Evolutionary conservation across 2,113 vertebrate species (phyloP).

Genomic region (Crocuta crocuta): DNA sequence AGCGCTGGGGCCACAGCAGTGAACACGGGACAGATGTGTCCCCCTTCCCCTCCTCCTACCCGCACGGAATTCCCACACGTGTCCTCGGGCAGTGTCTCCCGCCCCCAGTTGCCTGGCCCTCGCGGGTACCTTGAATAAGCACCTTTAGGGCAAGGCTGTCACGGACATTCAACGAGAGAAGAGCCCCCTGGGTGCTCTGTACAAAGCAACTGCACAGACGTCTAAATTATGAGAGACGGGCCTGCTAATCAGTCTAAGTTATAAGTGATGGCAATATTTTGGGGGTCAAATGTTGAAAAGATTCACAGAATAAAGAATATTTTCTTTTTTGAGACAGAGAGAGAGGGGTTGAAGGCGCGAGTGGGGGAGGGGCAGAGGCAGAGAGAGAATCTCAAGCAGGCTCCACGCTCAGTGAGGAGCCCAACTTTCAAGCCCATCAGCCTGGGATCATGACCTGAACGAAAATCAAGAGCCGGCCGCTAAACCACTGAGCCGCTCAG

Average conservation of each 20-base stretch:
- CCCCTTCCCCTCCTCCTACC: too few species aligned
- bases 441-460: too few species aligned
- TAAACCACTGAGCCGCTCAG: too few species aligned
- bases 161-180: background rate
- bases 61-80: fast-evolving
- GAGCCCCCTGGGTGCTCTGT: background rate
- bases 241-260: background rate
- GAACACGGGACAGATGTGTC: fast-evolving
- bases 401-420: too few species aligned
- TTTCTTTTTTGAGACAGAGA: background rate
- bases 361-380: too few species aligned
- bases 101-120: background rate
- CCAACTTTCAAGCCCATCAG: too few species aligned
- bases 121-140: fast-evolving
- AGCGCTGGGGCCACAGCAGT: fast-evolving
- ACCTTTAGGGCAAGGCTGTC: fast-evolving
- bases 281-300: background rate
- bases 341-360: too few species aligned
- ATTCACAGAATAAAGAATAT: background rate
- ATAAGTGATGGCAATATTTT: background rate
- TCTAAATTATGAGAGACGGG: fast-evolving
- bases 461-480: too few species aligned
- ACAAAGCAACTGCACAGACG: fast-evolving
- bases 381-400: too few species aligned
- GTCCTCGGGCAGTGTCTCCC: background rate